phyloP scores from a whole-genome alignment of 2,113 vertebrate genomes.

The Antechinus stuartii region DNA sequence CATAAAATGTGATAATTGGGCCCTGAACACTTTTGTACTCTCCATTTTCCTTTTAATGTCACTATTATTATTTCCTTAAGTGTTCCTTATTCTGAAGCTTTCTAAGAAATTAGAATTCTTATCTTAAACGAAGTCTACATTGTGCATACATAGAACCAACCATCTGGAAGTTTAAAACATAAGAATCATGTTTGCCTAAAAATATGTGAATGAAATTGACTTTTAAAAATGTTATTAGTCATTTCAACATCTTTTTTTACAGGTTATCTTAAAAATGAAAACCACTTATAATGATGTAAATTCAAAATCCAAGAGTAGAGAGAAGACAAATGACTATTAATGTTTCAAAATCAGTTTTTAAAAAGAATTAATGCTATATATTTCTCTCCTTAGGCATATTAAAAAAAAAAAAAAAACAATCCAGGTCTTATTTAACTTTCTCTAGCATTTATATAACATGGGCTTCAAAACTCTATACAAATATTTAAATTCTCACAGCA shows the following conservation, averaged over 20 bases:
- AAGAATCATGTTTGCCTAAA: neutral
- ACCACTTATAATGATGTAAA: neutral
- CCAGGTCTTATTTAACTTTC: neutral
- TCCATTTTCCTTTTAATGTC: neutral
- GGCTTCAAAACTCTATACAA: neutral
- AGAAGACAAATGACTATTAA: neutral
- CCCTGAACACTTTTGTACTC: neutral
- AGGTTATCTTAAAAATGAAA: neutral
- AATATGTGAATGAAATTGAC: neutral
- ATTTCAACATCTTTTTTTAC: neutral
- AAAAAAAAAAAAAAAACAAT: too few species aligned
- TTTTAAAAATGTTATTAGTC: constrained; percentile 20
- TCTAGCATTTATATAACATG: neutral
- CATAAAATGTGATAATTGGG: neutral
- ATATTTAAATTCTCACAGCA: neutral
- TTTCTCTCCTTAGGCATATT: neutral
- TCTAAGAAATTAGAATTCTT: neutral
- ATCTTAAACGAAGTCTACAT: neutral
- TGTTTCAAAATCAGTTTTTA: constrained; percentile 24
- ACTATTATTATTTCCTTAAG: neutral
- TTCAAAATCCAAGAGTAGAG: neutral
- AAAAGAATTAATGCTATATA: neutral
- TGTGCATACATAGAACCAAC: neutral
- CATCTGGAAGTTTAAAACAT: constrained; percentile 3
- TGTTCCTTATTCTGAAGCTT: neutral